phyloP scores from a whole-genome alignment of 1,140 invertebrate species.

The Agrilus planipennis region DNA sequence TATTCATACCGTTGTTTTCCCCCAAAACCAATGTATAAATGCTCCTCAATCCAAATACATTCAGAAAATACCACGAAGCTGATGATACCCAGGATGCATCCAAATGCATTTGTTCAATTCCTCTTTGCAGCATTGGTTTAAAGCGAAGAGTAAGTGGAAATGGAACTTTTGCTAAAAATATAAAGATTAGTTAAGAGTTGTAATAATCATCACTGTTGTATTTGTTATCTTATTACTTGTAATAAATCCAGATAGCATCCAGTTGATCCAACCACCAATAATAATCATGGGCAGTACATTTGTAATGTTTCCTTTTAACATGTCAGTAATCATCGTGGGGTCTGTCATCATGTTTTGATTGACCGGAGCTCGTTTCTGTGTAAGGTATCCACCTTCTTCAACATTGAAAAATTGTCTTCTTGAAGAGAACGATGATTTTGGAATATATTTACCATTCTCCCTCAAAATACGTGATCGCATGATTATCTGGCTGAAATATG shows the following conservation, averaged over 20 bases:
- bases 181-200: too few relatives aligned
- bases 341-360: slow-evolving; percentile 88
- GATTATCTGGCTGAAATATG: slow-evolving; percentile 88
- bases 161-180: slow-evolving; percentile 97
- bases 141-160: slow-evolving; percentile 93
- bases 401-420: slow-evolving; percentile 90
- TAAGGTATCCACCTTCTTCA: slow-evolving; percentile 82
- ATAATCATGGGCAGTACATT: slow-evolving; percentile 96
- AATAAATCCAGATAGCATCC: slow-evolving; percentile 98
- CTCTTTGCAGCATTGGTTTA: slow-evolving; percentile 96
- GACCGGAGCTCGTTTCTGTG: slow-evolving; percentile 69
- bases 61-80: slow-evolving; percentile 98
- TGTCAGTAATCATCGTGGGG: slow-evolving; percentile 93
- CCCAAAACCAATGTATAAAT: slow-evolving; percentile 96
- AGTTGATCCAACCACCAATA: slow-evolving; percentile 99
- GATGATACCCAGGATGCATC: slow-evolving; percentile 98
- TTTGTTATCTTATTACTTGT: too few relatives aligned
- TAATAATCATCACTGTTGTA: too few relatives aligned
- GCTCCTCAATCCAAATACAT: slow-evolving; percentile 92
- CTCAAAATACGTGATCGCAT: slow-evolving; percentile 79
- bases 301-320: slow-evolving; percentile 95
- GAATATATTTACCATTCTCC: slow-evolving; percentile 93
- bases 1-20: slow-evolving; percentile 96
- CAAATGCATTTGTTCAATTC: slow-evolving; percentile 82
- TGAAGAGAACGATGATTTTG: slow-evolving; percentile 81